phyloP scores from a whole-genome alignment of 1,140 invertebrate genomes.

The Aphelinus certus region DNA sequence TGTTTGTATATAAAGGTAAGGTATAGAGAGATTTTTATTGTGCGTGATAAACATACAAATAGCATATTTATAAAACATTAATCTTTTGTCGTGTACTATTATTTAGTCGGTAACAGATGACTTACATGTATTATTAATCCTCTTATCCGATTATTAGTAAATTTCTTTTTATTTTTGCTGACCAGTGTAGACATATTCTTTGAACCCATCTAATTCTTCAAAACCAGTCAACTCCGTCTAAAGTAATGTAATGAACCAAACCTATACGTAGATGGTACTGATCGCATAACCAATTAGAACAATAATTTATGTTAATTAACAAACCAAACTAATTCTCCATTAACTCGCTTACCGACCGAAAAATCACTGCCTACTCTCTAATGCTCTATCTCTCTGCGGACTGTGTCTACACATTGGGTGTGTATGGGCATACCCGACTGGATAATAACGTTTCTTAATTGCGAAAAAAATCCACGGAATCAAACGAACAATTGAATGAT shows the following conservation, averaged over 20 bases:
- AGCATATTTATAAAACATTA: slow-evolving; percentile 26
- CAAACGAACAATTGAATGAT: slow-evolving; percentile 11
- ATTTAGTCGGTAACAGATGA: slow-evolving; percentile 42
- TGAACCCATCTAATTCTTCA: no score
- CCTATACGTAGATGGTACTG: not conserved
- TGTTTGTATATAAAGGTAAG: slow-evolving; percentile 36
- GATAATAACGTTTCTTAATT: slow-evolving; percentile 5
- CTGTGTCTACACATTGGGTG: no score
- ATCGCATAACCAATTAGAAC: not conserved
- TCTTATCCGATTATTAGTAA: not conserved
- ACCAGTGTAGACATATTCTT: no score
- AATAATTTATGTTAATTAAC: slow-evolving; percentile 60
- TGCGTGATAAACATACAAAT: slow-evolving; percentile 9
- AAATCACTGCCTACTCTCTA: not conserved
- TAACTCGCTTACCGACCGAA: slow-evolving; percentile 3
- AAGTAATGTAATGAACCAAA: no score
- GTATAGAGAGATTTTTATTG: slow-evolving; percentile 14
- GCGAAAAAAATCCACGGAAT: slow-evolving; percentile 10
- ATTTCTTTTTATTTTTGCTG: slow-evolving; percentile 11
- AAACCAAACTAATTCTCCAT: slow-evolving; percentile 40
- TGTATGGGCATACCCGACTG: slow-evolving; percentile 2
- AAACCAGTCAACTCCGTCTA: no score
- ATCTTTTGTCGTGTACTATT: slow-evolving; percentile 31
- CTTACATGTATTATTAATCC: slow-evolving; percentile 31
- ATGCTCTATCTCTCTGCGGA: not conserved